Conservation (phyloP, 2,113 vertebrate species). For the Menidia beryllina region DNA sequence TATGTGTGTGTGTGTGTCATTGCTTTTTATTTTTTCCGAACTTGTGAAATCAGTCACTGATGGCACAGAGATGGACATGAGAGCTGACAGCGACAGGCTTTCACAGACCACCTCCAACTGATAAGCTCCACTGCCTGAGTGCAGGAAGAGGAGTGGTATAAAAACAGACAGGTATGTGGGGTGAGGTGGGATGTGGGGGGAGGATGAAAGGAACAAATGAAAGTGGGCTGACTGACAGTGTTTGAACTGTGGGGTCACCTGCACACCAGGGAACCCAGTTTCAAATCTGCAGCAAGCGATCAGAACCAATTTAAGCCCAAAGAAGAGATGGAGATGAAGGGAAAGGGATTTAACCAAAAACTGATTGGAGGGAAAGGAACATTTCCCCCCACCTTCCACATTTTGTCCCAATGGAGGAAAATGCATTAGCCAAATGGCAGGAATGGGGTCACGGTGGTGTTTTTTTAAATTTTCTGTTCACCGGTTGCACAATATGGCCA, state of each 20-base stretch:
- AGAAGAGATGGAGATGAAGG: conserved; percentile 42
- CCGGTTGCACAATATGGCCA: conserved; percentile 16
- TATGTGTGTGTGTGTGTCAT: neutral
- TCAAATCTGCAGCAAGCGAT: conserved; percentile 45
- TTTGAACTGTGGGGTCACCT: conserved; percentile 69
- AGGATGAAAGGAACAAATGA: conserved; percentile 60
- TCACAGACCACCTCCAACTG: conserved; percentile 51
- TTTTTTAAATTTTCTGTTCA: conserved; percentile 35
- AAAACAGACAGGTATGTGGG: conserved; percentile 22
- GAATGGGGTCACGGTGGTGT: conserved; percentile 44
- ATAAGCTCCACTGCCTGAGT: conserved; percentile 45
- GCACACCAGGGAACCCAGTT: conserved; percentile 50
- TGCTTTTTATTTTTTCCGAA: conserved; percentile 16
- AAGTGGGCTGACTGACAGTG: conserved; percentile 49
- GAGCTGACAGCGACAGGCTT: conserved; percentile 58
- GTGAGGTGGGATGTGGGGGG: too few relatives aligned
- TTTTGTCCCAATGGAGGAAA: conserved; percentile 38
- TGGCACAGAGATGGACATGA: conserved; percentile 54
- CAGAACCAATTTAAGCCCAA: conserved; percentile 37
- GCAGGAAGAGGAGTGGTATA: conserved; percentile 28
- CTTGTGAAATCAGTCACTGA: conserved; percentile 49
- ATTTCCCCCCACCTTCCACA: conserved; percentile 39
- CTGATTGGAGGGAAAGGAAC: conserved; percentile 20
- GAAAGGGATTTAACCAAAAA: conserved; percentile 31
- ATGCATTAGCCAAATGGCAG: conserved; percentile 61